Evolutionary conservation across 1,140 invertebrate genomes (phyloP), one percentile per base, ranked within the genome.

Genomic region (Carposina sasakii): DNA sequence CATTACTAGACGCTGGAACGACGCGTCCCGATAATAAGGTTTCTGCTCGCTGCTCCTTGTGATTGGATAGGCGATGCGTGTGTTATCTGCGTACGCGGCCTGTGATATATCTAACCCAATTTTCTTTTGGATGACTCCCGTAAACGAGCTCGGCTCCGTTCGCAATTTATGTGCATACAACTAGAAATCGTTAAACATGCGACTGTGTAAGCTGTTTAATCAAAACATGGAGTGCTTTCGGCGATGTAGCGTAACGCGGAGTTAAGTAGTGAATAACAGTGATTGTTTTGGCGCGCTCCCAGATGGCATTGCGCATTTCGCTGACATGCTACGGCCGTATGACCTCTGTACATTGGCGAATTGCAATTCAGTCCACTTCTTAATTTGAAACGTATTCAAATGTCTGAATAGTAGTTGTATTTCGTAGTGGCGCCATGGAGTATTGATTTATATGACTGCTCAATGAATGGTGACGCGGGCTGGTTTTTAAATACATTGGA

Each of bases 281-380:
- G 75, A 82, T 78, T 82, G 75, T 81, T 72, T 81, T 81, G 76
- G 74, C 76, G 61, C 61, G 36, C 60, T 62, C 67, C 76, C 74
- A 83, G 71, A 73, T 73, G 66, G 71, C 69, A 70, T 62, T 62
- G 60, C 60, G 58, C 64, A 65, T 67, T 71, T 65, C 60, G 65
- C 69, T 71, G 60, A 70, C 58, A 63, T 60, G 60, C 58, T 41
- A 61, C 57, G 50, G 45, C 40, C 57, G 48, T 52, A 47, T 49
- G 54, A 57, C 45, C 33, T 42, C 36, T 16, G n/a, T n/a, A 16
- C 16, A 10, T 39, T 39, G 19, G 24, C n/a, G n/a, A n/a, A n/a
- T n/a, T n/a, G n/a, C n/a, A n/a, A n/a, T n/a, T n/a, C n/a, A n/a
- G n/a, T n/a, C n/a, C n/a, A n/a, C n/a, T n/a, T n/a, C n/a, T n/a